These are phyloP conservation scores for Papilio helenus DNA, from an alignment of 1,140 invertebrate species.

Conservation along the genomic window DNA sequence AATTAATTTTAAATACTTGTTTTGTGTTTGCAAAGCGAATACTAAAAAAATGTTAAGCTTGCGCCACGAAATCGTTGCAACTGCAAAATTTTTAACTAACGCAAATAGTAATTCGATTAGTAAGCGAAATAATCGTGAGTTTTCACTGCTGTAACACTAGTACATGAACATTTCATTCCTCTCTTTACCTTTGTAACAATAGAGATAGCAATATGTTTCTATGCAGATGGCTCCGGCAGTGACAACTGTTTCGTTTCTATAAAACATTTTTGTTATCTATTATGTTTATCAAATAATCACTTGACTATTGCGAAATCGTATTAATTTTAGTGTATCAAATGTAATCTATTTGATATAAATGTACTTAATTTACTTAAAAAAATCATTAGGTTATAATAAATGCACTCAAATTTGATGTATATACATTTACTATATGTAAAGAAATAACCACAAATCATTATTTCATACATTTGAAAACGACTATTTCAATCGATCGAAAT, in stretches of 20 bases:
- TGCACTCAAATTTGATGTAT: background rate
- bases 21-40: constrained; percentile 1
- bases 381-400: background rate
- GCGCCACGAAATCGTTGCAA: background rate
- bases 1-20: background rate
- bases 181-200: background rate
- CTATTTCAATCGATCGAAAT: background rate
- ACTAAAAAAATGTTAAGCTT: background rate
- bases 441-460: too few species aligned
- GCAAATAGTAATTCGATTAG: too few species aligned
- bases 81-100: background rate
- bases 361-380: background rate
- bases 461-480: too few species aligned
- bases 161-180: background rate
- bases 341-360: constrained; percentile 8
- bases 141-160: background rate
- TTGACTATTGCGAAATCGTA: constrained; percentile 17
- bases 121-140: background rate
- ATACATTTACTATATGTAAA: too few species aligned
- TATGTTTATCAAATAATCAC: background rate
- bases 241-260: background rate
- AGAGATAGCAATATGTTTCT: background rate
- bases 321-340: background rate
- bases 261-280: background rate
- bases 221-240: background rate